A percentile compares a stretch with the other conserved stretches of the same genome.
phyloP scores from a whole-genome alignment of 2,797 vertebrate species.

The Avahi laniger region DNA sequence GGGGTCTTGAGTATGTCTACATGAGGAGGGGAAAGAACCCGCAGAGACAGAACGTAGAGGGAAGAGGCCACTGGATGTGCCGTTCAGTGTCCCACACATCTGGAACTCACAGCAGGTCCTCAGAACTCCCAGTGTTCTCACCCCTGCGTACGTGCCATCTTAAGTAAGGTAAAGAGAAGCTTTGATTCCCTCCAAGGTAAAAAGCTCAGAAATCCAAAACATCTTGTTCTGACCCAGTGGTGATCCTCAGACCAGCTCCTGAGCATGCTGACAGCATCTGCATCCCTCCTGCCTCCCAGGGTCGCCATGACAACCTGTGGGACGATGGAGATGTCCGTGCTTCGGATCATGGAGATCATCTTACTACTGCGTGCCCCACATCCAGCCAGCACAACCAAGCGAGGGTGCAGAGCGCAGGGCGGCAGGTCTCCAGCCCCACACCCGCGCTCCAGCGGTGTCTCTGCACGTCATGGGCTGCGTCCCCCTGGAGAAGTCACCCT shows the following conservation, averaged over 20 bases:
- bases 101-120: neutral
- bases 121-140: accelerated
- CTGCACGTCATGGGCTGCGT: neutral
- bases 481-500: too few species aligned
- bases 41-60: neutral
- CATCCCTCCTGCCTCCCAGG: neutral
- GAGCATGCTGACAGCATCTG: accelerated
- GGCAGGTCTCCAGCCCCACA: accelerated
- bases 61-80: accelerated
- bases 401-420: neutral
- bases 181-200: neutral
- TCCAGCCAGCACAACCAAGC: neutral
- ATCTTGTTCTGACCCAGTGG: accelerated
- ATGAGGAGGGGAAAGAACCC: accelerated
- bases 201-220: neutral
- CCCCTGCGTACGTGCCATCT: neutral
- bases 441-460: accelerated
- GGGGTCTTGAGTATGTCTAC: accelerated
- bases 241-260: accelerated
- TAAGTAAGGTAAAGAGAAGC: too few species aligned
- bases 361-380: accelerated
- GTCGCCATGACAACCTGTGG: accelerated
- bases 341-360: accelerated
- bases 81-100: accelerated
- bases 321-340: accelerated